A percentile compares a stretch with the other conserved stretches of the same genome.
phyloP scores from a whole-genome alignment of 2,113 vertebrate species.

The Anoplopoma fimbria region DNA sequence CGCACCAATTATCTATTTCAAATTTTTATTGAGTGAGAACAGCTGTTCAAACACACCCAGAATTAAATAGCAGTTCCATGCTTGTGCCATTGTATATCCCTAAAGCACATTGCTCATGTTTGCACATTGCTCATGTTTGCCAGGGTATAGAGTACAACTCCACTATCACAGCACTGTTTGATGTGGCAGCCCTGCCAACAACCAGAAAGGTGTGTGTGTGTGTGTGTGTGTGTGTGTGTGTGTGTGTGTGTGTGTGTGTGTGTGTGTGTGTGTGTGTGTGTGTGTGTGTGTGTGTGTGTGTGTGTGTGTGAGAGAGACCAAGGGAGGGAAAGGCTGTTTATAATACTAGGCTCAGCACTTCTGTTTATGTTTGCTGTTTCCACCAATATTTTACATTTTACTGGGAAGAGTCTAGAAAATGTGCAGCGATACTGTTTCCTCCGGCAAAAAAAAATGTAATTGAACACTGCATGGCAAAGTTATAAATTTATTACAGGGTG shows the following conservation, averaged over 20 bases:
- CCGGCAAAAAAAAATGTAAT: neutral
- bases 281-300: slow-evolving; percentile 15
- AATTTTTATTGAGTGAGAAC: no score
- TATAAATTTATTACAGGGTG: slow-evolving; percentile 22
- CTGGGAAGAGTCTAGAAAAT: slow-evolving; percentile 4
- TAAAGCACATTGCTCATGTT: slow-evolving; percentile 41
- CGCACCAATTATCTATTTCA: no score
- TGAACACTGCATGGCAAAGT: neutral
- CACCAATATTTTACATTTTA: slow-evolving; percentile 7
- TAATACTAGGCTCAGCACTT: slow-evolving; percentile 10
- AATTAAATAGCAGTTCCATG: slow-evolving; percentile 37
- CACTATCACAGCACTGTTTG: slow-evolving; percentile 44
- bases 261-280: neutral
- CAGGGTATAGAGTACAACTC: slow-evolving; percentile 67
- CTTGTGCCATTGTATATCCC: slow-evolving; percentile 13
- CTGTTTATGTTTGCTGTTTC: slow-evolving; percentile 9
- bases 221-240: neutral
- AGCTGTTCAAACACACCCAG: slow-evolving; percentile 66
- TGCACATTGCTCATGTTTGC: slow-evolving; percentile 48
- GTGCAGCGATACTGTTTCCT: neutral
- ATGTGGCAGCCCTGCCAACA: slow-evolving; percentile 44
- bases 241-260: neutral
- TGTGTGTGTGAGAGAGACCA: neutral
- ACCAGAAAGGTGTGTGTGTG: slow-evolving; percentile 16
- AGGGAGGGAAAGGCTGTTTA: slow-evolving; percentile 36